Evolutionary conservation across 2,113 vertebrate species (phyloP).

Genomic region (Eolophus roseicapilla): DNA sequence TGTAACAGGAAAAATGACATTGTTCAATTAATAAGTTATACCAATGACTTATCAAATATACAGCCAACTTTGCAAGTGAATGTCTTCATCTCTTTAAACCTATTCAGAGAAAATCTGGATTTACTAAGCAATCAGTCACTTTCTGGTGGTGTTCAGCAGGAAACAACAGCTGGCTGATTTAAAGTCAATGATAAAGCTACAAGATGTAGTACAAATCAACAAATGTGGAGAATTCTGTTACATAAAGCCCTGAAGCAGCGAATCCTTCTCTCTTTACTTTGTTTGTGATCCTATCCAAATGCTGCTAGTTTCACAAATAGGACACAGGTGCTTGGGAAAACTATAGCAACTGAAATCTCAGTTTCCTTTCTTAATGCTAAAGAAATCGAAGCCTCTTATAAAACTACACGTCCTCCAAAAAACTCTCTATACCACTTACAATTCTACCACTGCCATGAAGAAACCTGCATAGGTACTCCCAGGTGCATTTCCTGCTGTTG

Average conservation of each 20-base stretch:
- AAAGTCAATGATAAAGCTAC: not conserved
- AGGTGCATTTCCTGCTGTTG: not conserved
- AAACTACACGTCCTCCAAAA: not conserved
- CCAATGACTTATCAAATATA: not conserved
- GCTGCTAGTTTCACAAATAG: not conserved
- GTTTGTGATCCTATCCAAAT: not conserved
- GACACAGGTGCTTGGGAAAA: not conserved
- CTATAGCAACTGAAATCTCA: not conserved
- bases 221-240: not conserved
- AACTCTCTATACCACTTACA: not conserved
- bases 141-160: not conserved
- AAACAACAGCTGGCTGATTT: constrained; percentile 40
- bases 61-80: not conserved
- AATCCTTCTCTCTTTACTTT: not conserved
- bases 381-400: not conserved
- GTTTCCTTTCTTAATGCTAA: not conserved
- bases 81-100: not conserved
- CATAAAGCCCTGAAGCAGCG: not conserved
- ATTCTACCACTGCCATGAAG: not conserved
- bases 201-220: not conserved
- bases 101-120: not conserved
- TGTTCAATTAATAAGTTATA: not conserved
- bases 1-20: not conserved
- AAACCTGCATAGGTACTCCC: not conserved
- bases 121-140: constrained; percentile 22